Evolutionary conservation across 1,140 invertebrate genomes (phyloP), one percentile per base, ranked within the genome.

Genomic region (Camponotus pennsylvanicus): DNA sequence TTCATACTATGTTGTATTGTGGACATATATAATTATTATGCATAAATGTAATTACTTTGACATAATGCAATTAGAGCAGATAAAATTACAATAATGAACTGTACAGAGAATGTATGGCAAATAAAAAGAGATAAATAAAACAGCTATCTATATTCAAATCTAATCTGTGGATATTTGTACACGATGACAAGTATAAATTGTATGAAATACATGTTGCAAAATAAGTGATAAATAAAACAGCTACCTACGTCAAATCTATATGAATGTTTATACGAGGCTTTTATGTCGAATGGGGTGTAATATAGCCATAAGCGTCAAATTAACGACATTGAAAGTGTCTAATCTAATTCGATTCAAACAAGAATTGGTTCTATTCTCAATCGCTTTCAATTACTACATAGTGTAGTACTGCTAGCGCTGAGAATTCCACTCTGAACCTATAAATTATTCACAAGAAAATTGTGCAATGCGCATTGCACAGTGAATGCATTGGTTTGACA

Each of bases 371-470:
- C 52, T 27, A 88, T 83, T 78, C 49, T 52, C 84, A 59, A 76
- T 78, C 15, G 59, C 40, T 69, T 42, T 71, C 45, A 45, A 57
- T 27, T 76, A 70, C 57, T 70, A 49, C 66, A 64, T 52, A 66
- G 37, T 77, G 82, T 59, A 49, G 40, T 15, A 40, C 32, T 59
- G 34, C 15, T 32, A 45, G 40, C 55, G 55, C 40, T 49, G 79
- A 83, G 79, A 83, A 55, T 73, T 67, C 59, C 67, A 34, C 15
- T 52, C 49, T 66, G 27, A 86, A 57, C 37, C 85, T 83, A 37
- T 49, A 45, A 61, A 86, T 61, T 87, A 89, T 89, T 86, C 88
- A 89, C 78, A 89, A 18, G 52, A 57, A 86, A 64, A 71, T 86
- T 89, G 87, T 86, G 77, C 57, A 86, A 76, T 61, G 5, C 21